Conservation (phyloP, 2,797 vertebrate genomes). For the Artibeus lituratus region DNA sequence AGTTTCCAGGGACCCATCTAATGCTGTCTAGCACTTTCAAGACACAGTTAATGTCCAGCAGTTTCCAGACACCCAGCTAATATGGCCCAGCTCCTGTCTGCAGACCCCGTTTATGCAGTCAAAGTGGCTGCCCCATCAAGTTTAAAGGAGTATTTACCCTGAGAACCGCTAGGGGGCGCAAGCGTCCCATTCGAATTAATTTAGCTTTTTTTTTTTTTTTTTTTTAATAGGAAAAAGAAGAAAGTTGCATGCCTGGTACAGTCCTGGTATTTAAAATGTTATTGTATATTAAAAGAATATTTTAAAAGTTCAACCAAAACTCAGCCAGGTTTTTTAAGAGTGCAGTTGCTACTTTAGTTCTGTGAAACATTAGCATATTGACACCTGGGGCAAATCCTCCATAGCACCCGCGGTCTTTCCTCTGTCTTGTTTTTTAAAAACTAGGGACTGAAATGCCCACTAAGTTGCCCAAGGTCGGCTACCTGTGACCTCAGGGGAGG, state of each 20-base stretch:
- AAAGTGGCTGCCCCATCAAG: accelerated
- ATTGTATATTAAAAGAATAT: not conserved
- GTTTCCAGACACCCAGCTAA: not conserved
- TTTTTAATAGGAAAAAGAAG: too few relatives aligned
- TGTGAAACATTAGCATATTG: not conserved
- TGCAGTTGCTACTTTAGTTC: not conserved
- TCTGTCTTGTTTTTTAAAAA: not conserved
- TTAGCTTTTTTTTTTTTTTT: not conserved
- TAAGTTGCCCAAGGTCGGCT: not conserved
- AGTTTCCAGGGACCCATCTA: not conserved
- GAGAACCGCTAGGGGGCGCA: not conserved
- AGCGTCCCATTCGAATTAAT: accelerated
- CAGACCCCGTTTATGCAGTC: not conserved
- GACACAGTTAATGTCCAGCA: not conserved
- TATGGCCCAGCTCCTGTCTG: too few relatives aligned
- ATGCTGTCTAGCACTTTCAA: not conserved
- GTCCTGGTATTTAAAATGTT: too few relatives aligned
- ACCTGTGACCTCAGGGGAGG: too few relatives aligned
- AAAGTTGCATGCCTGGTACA: too few relatives aligned
- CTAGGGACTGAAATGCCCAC: too few relatives aligned
- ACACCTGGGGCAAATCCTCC: too few relatives aligned
- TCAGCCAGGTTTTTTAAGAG: not conserved
- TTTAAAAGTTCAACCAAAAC: too few relatives aligned
- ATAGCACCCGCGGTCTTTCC: too few relatives aligned
- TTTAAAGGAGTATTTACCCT: not conserved